phyloP scores from a whole-genome alignment of 2,888 invertebrate species.

The Rhimphoctona megacephalus region DNA sequence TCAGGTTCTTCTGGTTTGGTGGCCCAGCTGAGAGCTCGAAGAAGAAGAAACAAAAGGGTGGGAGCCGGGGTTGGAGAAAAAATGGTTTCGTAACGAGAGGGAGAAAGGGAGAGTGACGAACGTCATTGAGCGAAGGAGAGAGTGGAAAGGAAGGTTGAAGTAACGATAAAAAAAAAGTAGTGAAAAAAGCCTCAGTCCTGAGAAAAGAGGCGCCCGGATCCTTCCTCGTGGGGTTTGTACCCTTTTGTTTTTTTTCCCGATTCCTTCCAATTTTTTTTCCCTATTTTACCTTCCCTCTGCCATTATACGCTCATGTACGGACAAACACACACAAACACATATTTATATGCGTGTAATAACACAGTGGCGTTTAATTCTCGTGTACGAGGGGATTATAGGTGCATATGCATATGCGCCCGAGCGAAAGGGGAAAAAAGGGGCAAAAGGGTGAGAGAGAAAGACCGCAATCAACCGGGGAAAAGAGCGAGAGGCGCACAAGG shows the following conservation, averaged over 20 bases:
- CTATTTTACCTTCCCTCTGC: conserved; percentile 24
- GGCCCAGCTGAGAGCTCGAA: conserved; percentile 17
- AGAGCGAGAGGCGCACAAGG: conserved; percentile 9
- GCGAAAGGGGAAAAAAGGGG: conserved; percentile 64
- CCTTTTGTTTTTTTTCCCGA: conserved; percentile 69
- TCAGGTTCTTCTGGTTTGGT: conserved; percentile 62
- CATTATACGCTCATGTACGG: conserved; percentile 20
- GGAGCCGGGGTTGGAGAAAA: conserved; percentile 36
- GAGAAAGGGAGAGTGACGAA: conserved; percentile 69
- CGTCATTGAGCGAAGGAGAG: conserved; percentile 66
- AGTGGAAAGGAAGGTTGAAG: conserved; percentile 62
- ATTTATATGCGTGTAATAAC: background rate
- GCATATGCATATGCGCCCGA: conserved; percentile 67
- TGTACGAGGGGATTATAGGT: conserved; percentile 61
- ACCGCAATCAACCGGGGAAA: background rate
- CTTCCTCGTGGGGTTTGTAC: conserved; percentile 46
- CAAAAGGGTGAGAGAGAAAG: conserved; percentile 37
- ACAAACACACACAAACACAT: background rate
- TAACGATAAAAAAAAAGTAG: conserved; percentile 40
- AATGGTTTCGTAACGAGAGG: conserved; percentile 67
- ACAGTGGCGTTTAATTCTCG: conserved; percentile 50
- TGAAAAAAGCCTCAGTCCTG: conserved; percentile 59
- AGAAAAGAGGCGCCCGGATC: conserved; percentile 68
- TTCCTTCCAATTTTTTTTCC: conserved; percentile 66
- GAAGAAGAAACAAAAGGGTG: background rate